A percentile compares a stretch with the other conserved stretches of the same genome.
These are phyloP conservation scores for Agelastica alni DNA, from an alignment of 2,888 invertebrate genomes.

Conservation along the genomic window DNA sequence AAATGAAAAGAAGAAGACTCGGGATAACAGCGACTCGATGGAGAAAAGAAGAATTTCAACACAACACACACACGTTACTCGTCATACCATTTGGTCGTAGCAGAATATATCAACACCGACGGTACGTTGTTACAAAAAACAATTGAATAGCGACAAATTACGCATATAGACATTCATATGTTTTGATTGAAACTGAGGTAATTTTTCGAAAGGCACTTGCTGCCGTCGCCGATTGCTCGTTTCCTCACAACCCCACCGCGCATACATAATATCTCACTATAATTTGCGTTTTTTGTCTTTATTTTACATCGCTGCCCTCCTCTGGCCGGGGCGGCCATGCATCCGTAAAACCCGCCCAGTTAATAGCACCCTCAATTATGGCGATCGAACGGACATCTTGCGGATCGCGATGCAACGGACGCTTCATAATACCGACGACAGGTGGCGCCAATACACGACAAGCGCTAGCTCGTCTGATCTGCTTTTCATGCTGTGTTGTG, in stretches of 20 bases:
- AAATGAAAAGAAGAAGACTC: constrained; percentile 12
- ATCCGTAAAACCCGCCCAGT: constrained; percentile 59
- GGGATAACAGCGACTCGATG: not conserved
- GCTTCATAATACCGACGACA: not conserved
- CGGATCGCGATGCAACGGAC: constrained; percentile 10
- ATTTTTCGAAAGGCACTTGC: constrained; percentile 55
- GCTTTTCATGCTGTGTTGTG: too few relatives aligned
- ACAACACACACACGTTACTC: constrained; percentile 39
- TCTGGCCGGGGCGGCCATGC: constrained; percentile 59
- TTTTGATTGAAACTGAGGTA: constrained; percentile 60
- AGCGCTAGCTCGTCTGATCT: too few relatives aligned
- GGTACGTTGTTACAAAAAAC: constrained; percentile 10
- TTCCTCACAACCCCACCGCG: constrained; percentile 53
- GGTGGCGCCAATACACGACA: constrained; percentile 33
- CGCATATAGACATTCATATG: constrained; percentile 53
- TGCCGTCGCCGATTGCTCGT: constrained; percentile 48
- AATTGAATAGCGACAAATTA: constrained; percentile 32
- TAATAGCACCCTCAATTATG: constrained; percentile 58
- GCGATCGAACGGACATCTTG: constrained; percentile 44
- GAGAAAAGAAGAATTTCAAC: constrained; percentile 17
- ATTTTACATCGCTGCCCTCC: constrained; percentile 56
- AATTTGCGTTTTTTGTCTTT: constrained; percentile 57
- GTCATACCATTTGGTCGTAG: not conserved
- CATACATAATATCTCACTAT: constrained; percentile 55
- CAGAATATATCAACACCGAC: too few relatives aligned